phyloP scores from a whole-genome alignment of 2,113 vertebrate species.

The Blennius ocellaris region DNA sequence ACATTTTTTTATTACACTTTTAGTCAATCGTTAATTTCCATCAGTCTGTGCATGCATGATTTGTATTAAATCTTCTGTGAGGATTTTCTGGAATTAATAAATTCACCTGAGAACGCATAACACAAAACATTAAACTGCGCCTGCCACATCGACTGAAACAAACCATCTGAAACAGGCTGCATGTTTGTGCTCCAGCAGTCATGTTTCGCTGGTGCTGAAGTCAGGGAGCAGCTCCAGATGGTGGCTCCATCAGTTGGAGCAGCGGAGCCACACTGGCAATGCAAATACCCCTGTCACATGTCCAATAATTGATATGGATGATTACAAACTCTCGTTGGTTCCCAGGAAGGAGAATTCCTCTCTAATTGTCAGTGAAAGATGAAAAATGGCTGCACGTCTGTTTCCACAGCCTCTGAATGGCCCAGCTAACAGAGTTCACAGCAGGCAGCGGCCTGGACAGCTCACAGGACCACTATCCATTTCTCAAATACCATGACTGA shows the following conservation, averaged over 20 bases:
- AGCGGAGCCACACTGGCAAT: slow-evolving; percentile 45
- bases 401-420: not conserved
- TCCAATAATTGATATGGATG: slow-evolving; percentile 69
- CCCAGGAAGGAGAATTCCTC: slow-evolving; percentile 31
- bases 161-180: not conserved
- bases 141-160: slow-evolving; percentile 4
- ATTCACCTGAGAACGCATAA: too few relatives aligned
- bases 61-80: too few relatives aligned
- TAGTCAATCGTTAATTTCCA: not conserved
- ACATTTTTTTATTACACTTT: not conserved
- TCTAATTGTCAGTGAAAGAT: slow-evolving; percentile 60
- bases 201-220: slow-evolving; percentile 6
- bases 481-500: slow-evolving; percentile 16
- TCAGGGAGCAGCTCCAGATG: slow-evolving; percentile 56
- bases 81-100: too few relatives aligned
- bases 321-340: slow-evolving; percentile 47
- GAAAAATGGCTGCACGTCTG: slow-evolving; percentile 46
- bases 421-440: slow-evolving; percentile 36
- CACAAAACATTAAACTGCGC: slow-evolving; percentile 2
- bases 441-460: slow-evolving; percentile 5
- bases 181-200: not conserved
- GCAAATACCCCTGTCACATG: slow-evolving; percentile 60
- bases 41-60: too few relatives aligned
- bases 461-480: slow-evolving; percentile 5
- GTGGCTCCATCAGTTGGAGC: slow-evolving; percentile 47